Evolutionary conservation across 2,888 invertebrate genomes (phyloP), one percentile per base, ranked within the genome.

Genomic region (Esperia sulphurella): DNA sequence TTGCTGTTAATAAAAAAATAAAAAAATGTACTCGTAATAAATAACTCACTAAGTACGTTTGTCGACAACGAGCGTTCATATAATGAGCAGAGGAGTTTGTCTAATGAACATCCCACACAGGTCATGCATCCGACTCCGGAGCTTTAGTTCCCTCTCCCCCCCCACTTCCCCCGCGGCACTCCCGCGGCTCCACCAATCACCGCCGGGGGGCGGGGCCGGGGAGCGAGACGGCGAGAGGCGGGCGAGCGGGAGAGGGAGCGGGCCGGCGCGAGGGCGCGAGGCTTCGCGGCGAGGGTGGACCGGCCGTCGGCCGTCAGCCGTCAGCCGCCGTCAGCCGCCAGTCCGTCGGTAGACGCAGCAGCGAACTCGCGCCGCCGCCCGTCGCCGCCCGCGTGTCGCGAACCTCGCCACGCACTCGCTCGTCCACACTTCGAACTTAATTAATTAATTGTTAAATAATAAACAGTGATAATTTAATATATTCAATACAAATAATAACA

Each of bases 171-270:
- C 13, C 12, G 8, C 13, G 1, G 5, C 12, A n/a, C 38, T 8
- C 1, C 38, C 6, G 2, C 12, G n/a, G n/a, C n/a, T 7, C 12
- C 38, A 41, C 42, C 41, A 42, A 42, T 13, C 13, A 33, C 30
- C 33, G 49, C 9, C 35, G 51, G 21, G 50, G 47, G 58, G 65
- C 59, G 65, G 58, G 49, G 58, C 54, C 13, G 1, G n/a, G 14
- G 58, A 58, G 45, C 14, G 57, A 47, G 63, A 59, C 44, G 10
- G 41, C 14, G 2, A 38, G 40, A 51, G 9, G 12, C 5, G 1
- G 1, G 0, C 7, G 1, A 8, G 0, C 6, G 0, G 1, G 40
- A 1, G 61, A 10, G 51, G 7, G 53, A 63, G 38, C 10, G 57
- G 38, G 64, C 62, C 35, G 14, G 50, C 12, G 10, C 13, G 37